Base-by-base conservation (phyloP, 2,888 invertebrate species). In the Drosophila histrio region DNA sequence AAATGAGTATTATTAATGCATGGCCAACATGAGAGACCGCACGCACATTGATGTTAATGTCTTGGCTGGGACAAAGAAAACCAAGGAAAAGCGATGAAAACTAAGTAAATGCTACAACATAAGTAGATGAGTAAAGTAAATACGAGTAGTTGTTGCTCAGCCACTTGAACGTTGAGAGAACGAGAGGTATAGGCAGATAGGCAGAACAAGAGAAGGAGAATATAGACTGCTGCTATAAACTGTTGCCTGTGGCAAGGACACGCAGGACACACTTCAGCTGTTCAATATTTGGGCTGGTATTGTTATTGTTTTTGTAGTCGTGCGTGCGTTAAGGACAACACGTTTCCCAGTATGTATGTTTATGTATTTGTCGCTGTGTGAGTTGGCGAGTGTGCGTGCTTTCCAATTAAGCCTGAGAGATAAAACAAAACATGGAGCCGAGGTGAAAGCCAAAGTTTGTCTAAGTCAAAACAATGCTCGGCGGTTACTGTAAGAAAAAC, bases 401-500 rank as follows among this genome's bases (percentile, higher is more conserved):
- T 87, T 85, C 88, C 88, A 82, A 82, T 82, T 82, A 82, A 82
- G 86, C 71, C 62, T 54, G 39, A 62, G 54, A 75, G 79, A 79
- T 82, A 79, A 83, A 69, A 82, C 79, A 70, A 72, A 75, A 76
- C 77, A 71, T 59, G 66, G 65, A 65, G 49, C 63, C 66, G 71
- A 86, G 79, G 88, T 82, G 54, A 86, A 88, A 86, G 76, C 79
- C 68, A 54, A 72, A 79, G 49, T 65, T 76, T 59, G 61, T 38
- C 52, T 58, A 46, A 61, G 62, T 47, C 56, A 57, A 66, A 56
- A 84, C 80, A 79, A 80, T 72, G 75, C 36, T 32, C 32, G 57
- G 41, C 41, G 60, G 41, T 47, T 52, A 22, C 50, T 52, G 36
- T 41, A 22, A 44, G 54, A 52, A 67, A 58, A 56, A 30, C 24